phyloP scores from a whole-genome alignment of 2,797 vertebrate genomes.

The Hippocampus kuda region DNA sequence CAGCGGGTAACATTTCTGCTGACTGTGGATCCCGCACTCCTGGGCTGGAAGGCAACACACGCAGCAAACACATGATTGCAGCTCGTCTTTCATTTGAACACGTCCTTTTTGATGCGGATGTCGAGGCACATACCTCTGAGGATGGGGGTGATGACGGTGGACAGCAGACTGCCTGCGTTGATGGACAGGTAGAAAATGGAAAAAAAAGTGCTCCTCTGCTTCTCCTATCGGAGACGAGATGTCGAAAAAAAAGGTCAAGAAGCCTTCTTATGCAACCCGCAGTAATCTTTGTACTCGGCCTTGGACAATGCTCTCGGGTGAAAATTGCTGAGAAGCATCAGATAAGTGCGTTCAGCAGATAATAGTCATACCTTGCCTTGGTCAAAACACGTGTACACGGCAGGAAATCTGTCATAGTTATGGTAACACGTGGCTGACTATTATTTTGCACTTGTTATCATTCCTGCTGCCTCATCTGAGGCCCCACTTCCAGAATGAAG shows the following conservation, averaged over 20 bases:
- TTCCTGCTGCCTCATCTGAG: too few species aligned
- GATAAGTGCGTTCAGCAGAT: conserved; percentile 5
- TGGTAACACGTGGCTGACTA: background rate
- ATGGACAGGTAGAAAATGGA: conserved; percentile 93
- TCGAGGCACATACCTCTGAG: conserved; percentile 73
- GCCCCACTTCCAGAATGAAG: background rate
- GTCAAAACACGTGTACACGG: background rate
- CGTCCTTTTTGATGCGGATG: background rate
- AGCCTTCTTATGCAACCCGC: background rate
- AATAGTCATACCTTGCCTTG: background rate
- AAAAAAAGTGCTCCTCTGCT: conserved; percentile 84
- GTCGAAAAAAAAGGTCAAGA: background rate
- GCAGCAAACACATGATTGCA: background rate
- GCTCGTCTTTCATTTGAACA: background rate
- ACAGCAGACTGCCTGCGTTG: conserved; percentile 90
- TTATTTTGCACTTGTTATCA: too few species aligned
- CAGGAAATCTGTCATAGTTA: background rate
- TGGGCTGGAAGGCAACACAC: conserved; percentile 61
- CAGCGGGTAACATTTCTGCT: conserved; percentile 79
- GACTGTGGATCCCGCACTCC: conserved; percentile 73
- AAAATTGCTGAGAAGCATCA: conserved; percentile 39
- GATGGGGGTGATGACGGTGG: conserved; percentile 84
- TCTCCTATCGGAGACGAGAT: conserved; percentile 66
- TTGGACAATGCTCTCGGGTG: conserved; percentile 36
- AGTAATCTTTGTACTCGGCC: conserved; percentile 23